A percentile compares a stretch with the other conserved stretches of the same genome.
Conservation (phyloP, 1,140 invertebrate genomes). For the Gryon sp. region DNA sequence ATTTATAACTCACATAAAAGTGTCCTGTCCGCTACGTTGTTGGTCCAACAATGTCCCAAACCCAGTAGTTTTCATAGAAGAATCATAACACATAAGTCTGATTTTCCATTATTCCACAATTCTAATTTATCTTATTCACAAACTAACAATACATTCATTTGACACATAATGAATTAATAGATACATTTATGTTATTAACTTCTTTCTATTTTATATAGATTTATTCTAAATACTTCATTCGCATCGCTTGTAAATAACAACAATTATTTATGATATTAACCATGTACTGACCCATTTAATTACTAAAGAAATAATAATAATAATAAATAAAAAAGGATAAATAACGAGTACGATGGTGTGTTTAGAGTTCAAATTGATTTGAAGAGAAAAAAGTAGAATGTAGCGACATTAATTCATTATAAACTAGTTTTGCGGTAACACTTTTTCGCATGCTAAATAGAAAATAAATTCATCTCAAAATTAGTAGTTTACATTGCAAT, state of each 20-base stretch:
- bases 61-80: neutral
- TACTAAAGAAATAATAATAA: too few relatives aligned
- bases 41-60: slow-evolving; percentile 1
- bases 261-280: too few relatives aligned
- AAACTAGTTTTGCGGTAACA: slow-evolving; percentile 2
- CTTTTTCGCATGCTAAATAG: too few relatives aligned
- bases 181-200: slow-evolving; percentile 17
- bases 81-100: neutral
- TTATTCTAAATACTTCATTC: too few relatives aligned
- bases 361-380: slow-evolving; percentile 20
- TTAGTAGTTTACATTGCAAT: too few relatives aligned
- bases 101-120: neutral
- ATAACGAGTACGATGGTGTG: slow-evolving; percentile 41
- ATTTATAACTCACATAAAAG: slow-evolving; percentile 28
- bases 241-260: too few relatives aligned
- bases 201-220: neutral
- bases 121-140: slow-evolving; percentile 6
- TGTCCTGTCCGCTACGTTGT: neutral
- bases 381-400: slow-evolving; percentile 18
- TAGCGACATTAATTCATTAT: slow-evolving; percentile 16
- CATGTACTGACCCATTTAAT: too few relatives aligned
- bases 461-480: too few relatives aligned
- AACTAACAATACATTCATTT: slow-evolving; percentile 4
- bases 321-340: slow-evolving; percentile 60
- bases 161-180: neutral